phyloP scores from a whole-genome alignment of 2,888 invertebrate species.

The Pollenia labialis region DNA sequence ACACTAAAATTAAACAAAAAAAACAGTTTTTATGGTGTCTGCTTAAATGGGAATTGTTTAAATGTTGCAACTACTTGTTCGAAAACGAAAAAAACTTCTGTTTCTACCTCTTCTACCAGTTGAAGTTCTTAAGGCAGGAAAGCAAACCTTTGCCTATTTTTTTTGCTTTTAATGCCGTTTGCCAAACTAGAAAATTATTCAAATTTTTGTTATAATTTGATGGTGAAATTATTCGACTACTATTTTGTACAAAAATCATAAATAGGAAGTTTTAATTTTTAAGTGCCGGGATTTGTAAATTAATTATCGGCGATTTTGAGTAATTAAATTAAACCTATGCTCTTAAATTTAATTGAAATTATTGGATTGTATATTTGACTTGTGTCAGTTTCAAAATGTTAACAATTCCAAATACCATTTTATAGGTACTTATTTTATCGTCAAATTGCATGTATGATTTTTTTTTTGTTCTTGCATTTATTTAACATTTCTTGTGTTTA shows the following conservation, averaged over 20 bases:
- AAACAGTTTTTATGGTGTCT: constrained; percentile 55
- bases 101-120: not conserved
- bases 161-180: not conserved
- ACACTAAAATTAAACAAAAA: constrained; percentile 56
- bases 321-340: not conserved
- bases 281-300: not conserved
- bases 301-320: constrained; percentile 1
- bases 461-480: constrained; percentile 12
- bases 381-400: not conserved
- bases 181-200: constrained; percentile 40
- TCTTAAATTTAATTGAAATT: not conserved
- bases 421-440: constrained; percentile 42
- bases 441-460: constrained; percentile 5
- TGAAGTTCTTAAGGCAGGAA: not conserved
- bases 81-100: constrained; percentile 4
- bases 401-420: not conserved
- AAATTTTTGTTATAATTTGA: constrained; percentile 26
- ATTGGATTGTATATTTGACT: constrained; percentile 7
- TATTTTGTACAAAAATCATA: not conserved
- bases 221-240: not conserved
- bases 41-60: constrained; percentile 57
- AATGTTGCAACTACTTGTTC: constrained; percentile 26
- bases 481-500: constrained; percentile 20
- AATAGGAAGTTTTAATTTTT: not conserved
- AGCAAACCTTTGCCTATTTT: not conserved